phyloP scores from a whole-genome alignment of 2,113 vertebrate species.

The Brienomyrus longianalis region DNA sequence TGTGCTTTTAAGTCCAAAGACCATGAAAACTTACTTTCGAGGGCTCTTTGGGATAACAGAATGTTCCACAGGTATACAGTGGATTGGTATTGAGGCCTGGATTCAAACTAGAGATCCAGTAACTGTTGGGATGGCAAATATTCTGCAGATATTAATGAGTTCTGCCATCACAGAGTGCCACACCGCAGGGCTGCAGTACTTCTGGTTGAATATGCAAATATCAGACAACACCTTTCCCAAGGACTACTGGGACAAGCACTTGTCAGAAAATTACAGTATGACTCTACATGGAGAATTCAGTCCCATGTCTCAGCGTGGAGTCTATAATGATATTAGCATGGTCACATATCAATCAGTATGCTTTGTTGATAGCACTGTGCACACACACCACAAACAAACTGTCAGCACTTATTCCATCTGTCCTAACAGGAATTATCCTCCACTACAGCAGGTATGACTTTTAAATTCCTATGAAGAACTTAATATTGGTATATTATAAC shows the following conservation, averaged over 20 bases:
- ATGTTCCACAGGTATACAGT: slow-evolving; percentile 42
- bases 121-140: slow-evolving; percentile 22
- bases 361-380: slow-evolving; percentile 36
- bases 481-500: background rate
- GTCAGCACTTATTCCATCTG: slow-evolving; percentile 44
- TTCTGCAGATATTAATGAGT: slow-evolving; percentile 44
- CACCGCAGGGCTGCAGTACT: slow-evolving; percentile 39
- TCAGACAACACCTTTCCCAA: slow-evolving; percentile 32
- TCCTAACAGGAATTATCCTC: slow-evolving; percentile 36
- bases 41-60: slow-evolving; percentile 29
- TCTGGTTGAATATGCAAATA: slow-evolving; percentile 43
- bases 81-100: slow-evolving; percentile 47
- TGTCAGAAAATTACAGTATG: slow-evolving; percentile 24
- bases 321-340: slow-evolving; percentile 46
- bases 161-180: slow-evolving; percentile 39
- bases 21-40: slow-evolving; percentile 25
- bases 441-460: slow-evolving; percentile 20
- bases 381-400: slow-evolving; percentile 42
- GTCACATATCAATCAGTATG: slow-evolving; percentile 44
- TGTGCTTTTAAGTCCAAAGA: background rate
- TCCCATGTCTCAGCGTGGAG: slow-evolving; percentile 34
- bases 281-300: slow-evolving; percentile 38
- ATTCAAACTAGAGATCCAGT: slow-evolving; percentile 39
- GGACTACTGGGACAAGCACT: slow-evolving; percentile 39
- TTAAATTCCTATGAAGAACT: background rate